Base-by-base conservation (phyloP, 1,140 invertebrate species). In the Archivesica marissinica region DNA sequence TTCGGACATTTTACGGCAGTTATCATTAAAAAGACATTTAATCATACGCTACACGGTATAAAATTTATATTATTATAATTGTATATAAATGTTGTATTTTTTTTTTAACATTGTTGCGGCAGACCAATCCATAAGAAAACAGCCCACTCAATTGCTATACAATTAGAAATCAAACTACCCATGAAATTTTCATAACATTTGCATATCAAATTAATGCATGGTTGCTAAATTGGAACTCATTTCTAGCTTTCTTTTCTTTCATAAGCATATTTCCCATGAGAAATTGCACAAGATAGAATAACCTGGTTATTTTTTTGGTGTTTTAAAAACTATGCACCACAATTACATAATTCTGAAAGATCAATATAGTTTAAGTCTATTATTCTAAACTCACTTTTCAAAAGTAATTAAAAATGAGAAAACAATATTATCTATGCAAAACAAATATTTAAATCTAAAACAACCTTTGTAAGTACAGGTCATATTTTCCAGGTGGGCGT, bases 1-100 rank as follows among this genome's bases (percentile, higher is more conserved):
- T 6, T 28, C 2, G 17, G n/a, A 59, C 28, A 59, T 59, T 64
- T 9, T 2, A 35, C 30, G 4, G 11, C 7, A 17, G 38, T 64
- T 64, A 64, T 72, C 68, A 23, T 72, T 72, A 72, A 72, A 72
- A 72, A 72, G 68, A 72, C 68, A 72, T 72, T 72, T 28, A 50
- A 72, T 72, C 28, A 50, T 28, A 25, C 11, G 30, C 9, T 4
- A 17, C 15, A 6, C 30, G 59, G 38, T 35, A 64, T 64, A 64
- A 64, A 64, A 64, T 64, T 20, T 20, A 35, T 64, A 64, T 64
- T 64, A 35, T 17, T 64, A 64, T 64, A 64, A 64, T 15, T 64
- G 30, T 35, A 64, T 64, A 64, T 64, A 20, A 64, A 3, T 64
- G 20, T 64, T 64, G 15, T 15, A 64, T 2, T 33, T 64, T n/a